Conservation (phyloP, 2,113 vertebrate genomes). For the Desmodus rotundus region DNA sequence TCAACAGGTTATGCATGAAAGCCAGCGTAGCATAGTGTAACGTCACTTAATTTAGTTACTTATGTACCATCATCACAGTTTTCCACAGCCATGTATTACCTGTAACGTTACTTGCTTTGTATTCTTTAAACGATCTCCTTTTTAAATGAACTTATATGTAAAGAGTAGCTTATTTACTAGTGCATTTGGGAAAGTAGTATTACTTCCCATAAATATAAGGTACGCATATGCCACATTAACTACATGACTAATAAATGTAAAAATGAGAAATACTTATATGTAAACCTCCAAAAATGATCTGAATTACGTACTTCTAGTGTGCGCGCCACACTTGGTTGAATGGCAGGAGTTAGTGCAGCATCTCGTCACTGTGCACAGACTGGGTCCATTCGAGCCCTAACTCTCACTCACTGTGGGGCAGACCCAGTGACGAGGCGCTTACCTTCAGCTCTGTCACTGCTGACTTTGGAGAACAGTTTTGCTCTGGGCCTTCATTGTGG, state of each 20-base stretch:
- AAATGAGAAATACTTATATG: background rate
- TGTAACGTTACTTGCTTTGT: background rate
- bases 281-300: background rate
- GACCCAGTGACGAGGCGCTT: no score
- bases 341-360: background rate
- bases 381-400: background rate
- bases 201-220: background rate
- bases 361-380: background rate
- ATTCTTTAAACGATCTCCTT: background rate
- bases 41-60: background rate
- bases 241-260: background rate
- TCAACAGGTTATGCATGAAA: background rate
- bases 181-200: background rate
- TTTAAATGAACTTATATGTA: background rate
- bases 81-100: background rate
- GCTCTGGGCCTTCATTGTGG: background rate
- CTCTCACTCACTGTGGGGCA: fast-evolving
- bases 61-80: background rate
- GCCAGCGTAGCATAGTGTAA: background rate
- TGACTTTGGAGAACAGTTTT: background rate
- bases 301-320: background rate
- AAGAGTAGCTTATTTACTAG: background rate
- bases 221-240: background rate
- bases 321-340: background rate
- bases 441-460: background rate